phyloP scores from a whole-genome alignment of 2,113 vertebrate genomes.

The Echinops telfairi region DNA sequence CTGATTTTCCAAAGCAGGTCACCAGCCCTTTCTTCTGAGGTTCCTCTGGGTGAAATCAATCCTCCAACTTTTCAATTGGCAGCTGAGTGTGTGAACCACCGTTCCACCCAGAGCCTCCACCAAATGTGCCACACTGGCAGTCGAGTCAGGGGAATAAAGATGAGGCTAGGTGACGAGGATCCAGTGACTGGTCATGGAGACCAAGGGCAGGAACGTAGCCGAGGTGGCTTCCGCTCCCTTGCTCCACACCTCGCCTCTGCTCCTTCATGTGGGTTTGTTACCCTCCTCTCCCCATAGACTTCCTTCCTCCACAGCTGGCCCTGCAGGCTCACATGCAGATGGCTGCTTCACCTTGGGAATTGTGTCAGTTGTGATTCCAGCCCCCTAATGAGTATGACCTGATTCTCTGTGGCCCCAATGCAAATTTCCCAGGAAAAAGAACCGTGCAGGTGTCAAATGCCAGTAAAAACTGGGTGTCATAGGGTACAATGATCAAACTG shows the following conservation, averaged over 20 bases:
- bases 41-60: too few relatives aligned
- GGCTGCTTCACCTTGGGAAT: background rate
- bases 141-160: too few relatives aligned
- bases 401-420: slow-evolving; percentile 21
- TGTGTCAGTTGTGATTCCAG: background rate
- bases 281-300: background rate
- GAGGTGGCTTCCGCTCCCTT: background rate
- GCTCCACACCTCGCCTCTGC: background rate
- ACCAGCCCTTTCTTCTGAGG: too few relatives aligned
- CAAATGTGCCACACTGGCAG: too few relatives aligned
- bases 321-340: background rate
- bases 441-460: background rate
- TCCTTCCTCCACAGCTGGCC: background rate
- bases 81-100: too few relatives aligned
- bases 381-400: background rate
- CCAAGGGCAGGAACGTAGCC: background rate
- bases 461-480: too few relatives aligned
- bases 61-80: too few relatives aligned
- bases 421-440: slow-evolving; percentile 11
- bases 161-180: too few relatives aligned
- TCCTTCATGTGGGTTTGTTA: background rate
- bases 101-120: too few relatives aligned
- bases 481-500: too few relatives aligned
- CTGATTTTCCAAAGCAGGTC: too few relatives aligned
- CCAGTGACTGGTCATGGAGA: background rate